phyloP scores from a whole-genome alignment of 2,888 invertebrate species.

The Cataglyphis rosenhaueri region DNA sequence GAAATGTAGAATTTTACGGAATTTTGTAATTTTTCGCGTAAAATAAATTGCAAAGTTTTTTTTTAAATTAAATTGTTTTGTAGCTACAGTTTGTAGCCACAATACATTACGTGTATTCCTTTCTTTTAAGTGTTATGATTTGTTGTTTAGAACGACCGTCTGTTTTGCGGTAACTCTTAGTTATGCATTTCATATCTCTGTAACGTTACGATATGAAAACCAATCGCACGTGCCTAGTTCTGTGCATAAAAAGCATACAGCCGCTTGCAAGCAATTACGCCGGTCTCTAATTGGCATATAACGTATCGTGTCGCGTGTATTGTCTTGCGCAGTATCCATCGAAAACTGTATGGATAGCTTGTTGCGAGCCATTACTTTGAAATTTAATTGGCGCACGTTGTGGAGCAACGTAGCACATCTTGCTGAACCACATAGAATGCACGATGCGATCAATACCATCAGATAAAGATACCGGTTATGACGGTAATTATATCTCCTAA shows the following conservation, averaged over 20 bases:
- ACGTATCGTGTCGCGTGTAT: constrained; percentile 47
- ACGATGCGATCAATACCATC: constrained; percentile 32
- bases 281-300: constrained; percentile 43
- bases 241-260: constrained; percentile 30
- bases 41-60: neutral
- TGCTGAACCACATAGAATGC: constrained; percentile 38
- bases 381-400: constrained; percentile 52
- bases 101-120: neutral
- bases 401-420: constrained; percentile 13
- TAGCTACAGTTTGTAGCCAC: neutral
- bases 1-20: too few relatives aligned
- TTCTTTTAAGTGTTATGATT: neutral
- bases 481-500: constrained; percentile 15
- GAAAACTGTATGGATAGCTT: constrained; percentile 46
- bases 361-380: constrained; percentile 47
- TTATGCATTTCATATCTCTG: constrained; percentile 13
- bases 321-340: constrained; percentile 29
- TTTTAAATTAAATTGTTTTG: constrained; percentile 5
- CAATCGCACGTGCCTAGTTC: constrained; percentile 33
- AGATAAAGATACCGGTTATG: constrained; percentile 34
- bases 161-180: neutral
- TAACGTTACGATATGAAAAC: constrained; percentile 12
- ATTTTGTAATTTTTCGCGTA: neutral
- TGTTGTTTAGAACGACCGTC: neutral
- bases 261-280: constrained; percentile 36